Evolutionary conservation across 2,113 vertebrate species (phyloP).

Genomic region (Neomonachus schauinslandi): DNA sequence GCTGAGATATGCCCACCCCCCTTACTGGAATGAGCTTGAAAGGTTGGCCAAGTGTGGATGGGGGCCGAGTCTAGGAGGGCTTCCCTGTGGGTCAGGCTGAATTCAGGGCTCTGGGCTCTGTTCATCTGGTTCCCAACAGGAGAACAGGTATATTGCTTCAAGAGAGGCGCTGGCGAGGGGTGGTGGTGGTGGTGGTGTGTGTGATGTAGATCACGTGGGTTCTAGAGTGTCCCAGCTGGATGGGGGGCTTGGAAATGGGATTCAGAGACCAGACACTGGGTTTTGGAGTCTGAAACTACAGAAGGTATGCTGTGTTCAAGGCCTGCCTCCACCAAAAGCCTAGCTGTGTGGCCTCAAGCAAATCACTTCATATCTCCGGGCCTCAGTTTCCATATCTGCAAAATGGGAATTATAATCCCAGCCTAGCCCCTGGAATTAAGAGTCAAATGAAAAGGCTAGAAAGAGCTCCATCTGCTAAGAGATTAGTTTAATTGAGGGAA

Average conservation of each 20-base stretch:
- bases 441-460: conserved; percentile 31
- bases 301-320: background rate
- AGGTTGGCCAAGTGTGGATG: background rate
- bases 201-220: background rate
- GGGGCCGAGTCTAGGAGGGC: background rate
- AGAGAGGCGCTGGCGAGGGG: conserved; percentile 16
- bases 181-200: background rate
- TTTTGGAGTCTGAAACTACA: background rate
- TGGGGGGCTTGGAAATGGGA: background rate
- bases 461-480: conserved; percentile 25
- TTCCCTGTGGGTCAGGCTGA: conserved; percentile 24
- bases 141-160: conserved; percentile 75
- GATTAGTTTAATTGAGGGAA: conserved; percentile 59
- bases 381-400: conserved; percentile 56
- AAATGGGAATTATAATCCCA: conserved; percentile 4
- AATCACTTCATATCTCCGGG: conserved; percentile 47
- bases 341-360: conserved; percentile 44
- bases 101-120: conserved; percentile 40
- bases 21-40: background rate
- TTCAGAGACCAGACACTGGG: background rate
- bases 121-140: background rate
- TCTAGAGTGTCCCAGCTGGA: background rate
- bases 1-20: background rate
- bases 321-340: background rate
- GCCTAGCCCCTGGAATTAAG: background rate